Evolutionary conservation across 2,797 vertebrate genomes (phyloP).

Genomic region (Falco naumanni): DNA sequence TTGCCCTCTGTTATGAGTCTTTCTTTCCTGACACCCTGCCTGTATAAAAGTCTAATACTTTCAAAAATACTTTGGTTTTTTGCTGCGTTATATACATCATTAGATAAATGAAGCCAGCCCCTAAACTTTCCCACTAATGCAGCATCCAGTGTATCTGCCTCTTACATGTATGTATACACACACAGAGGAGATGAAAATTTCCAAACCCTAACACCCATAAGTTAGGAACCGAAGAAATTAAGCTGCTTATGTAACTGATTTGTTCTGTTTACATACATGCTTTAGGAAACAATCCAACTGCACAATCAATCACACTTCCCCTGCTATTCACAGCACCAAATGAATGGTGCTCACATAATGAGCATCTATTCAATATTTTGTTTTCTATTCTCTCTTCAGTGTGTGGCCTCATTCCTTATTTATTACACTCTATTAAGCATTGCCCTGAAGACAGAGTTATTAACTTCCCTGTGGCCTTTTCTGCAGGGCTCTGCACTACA

Average conservation of each 20-base stretch:
- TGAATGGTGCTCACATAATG: slow-evolving; percentile 1
- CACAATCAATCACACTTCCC: not conserved
- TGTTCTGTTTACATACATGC: not conserved
- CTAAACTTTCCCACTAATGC: not conserved
- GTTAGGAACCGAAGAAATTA: not conserved
- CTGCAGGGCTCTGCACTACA: not conserved
- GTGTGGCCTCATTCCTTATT: slow-evolving; percentile 40
- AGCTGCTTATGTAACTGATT: not conserved
- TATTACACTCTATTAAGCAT: slow-evolving; percentile 7
- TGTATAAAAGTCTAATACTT: not conserved
- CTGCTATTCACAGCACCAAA: slow-evolving; percentile 8
- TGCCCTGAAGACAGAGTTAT: not conserved
- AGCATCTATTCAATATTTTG: slow-evolving; percentile 55
- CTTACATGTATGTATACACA: not conserved
- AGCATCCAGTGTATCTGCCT: not conserved
- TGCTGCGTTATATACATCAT: not conserved
- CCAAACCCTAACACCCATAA: not conserved
- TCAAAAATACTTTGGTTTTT: not conserved
- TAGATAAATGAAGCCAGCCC: not conserved
- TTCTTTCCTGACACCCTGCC: not conserved
- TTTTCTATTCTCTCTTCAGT: slow-evolving; percentile 32
- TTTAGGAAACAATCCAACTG: slow-evolving; percentile 12
- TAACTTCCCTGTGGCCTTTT: not conserved
- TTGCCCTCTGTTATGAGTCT: not conserved
- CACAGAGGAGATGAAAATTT: not conserved